Base-by-base conservation (phyloP, 1,140 invertebrate species). In the Bombus breviceps region DNA sequence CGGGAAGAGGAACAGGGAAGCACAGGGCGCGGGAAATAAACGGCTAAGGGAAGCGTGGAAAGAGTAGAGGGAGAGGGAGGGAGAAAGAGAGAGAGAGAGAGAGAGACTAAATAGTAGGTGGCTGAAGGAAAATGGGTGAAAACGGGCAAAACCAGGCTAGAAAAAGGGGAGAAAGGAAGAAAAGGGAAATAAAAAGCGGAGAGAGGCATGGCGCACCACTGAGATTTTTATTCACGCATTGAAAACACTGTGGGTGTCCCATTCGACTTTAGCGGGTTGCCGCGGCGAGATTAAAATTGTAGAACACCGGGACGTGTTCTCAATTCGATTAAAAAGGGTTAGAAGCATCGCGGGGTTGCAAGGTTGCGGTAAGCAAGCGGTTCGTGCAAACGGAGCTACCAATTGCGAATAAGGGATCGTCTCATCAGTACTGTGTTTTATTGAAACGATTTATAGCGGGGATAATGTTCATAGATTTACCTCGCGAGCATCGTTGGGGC, bases 171-270 rank as follows among this genome's bases (percentile, higher is more conserved):
- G n/a, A 64, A 64, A 64, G n/a, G 12, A 32, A 66, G 62, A 32
- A 32, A 41, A 68, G 25, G 10, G 10, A 37, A 69, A 86, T 59
- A 43, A 86, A 74, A 43, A 25, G 47, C 34, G 66, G 2, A 10
- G 6, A 73, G 57, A n/a, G 53, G 3, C n/a, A n/a, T 3, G 37
- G 37, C 34, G 32, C 37, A 6, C 47, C 66, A 34, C 39, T 32
- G 77, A 74, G 43, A 82, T 82, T 85, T 81, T 74, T 76, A 82
- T 84, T 86, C 74, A n/a, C 13, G 22, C 69, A 73, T 84, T 59
- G 74, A 84, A 78, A 86, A 73, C 64, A 34, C 57, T 32, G 34
- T 22, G 34, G 57, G 57, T 77, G 73, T 72, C 74, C 47, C 66
- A 43, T 74, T 47, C 9, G 22, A 8, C 59, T 64, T 71, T 34